phyloP scores from a whole-genome alignment of 2,888 invertebrate genomes.

The Lycia hirtaria region DNA sequence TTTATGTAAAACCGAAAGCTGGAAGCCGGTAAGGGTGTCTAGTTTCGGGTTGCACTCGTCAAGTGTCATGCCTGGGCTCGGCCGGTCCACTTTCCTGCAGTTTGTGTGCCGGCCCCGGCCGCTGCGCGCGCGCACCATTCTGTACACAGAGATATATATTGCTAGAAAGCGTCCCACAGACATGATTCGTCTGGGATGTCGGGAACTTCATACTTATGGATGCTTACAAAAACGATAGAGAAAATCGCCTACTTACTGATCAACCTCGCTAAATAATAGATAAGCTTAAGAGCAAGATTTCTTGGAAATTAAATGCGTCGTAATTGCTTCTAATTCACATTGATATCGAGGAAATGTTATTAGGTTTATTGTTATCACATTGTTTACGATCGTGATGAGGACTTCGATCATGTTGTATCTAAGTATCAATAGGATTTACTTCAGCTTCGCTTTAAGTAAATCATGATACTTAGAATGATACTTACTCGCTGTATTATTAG shows the following conservation, averaged over 20 bases:
- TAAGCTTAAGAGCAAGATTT: constrained; percentile 21
- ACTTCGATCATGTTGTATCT: not conserved
- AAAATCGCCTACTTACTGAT: constrained; percentile 35
- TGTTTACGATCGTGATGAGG: not conserved
- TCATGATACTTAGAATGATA: too few species aligned
- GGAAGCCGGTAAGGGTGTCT: constrained; percentile 36
- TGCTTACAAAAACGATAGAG: constrained; percentile 35
- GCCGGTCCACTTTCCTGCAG: constrained; percentile 70
- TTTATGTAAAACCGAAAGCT: constrained; percentile 19
- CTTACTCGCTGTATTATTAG: too few species aligned
- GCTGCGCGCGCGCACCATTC: constrained; percentile 50
- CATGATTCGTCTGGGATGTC: constrained; percentile 54
- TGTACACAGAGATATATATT: constrained; percentile 65
- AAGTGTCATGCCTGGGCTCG: constrained; percentile 47
- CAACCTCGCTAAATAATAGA: constrained; percentile 20
- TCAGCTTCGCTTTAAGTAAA: not conserved
- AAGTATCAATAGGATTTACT: too few species aligned
- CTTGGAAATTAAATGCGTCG: constrained; percentile 24
- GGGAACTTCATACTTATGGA: constrained; percentile 47
- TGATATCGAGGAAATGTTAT: constrained; percentile 26
- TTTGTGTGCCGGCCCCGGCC: constrained; percentile 58
- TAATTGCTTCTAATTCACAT: constrained; percentile 27
- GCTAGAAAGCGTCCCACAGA: constrained; percentile 70
- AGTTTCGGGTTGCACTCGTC: constrained; percentile 46
- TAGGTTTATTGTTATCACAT: constrained; percentile 21